Evolutionary conservation across 2,888 invertebrate genomes (phyloP).

Genomic region (Tetropium fuscum): DNA sequence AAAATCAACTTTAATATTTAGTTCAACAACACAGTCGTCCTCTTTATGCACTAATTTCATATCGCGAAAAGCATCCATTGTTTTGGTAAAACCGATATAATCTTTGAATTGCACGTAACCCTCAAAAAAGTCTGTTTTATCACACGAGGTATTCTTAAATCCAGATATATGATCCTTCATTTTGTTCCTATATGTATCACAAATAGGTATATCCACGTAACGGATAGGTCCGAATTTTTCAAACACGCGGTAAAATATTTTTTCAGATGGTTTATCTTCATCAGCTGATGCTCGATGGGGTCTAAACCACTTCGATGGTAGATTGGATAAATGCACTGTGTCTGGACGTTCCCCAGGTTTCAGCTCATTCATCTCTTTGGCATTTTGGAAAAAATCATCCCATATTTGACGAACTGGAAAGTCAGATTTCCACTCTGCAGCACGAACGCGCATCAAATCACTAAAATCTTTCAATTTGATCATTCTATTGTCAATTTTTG

Average conservation of each 20-base stretch:
- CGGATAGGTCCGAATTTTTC: constrained; percentile 91
- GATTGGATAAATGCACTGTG: constrained; percentile 86
- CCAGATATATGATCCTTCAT: constrained; percentile 85
- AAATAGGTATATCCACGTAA: constrained; percentile 89
- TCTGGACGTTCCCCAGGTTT: constrained; percentile 97
- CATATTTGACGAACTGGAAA: constrained; percentile 93
- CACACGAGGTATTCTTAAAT: constrained; percentile 83
- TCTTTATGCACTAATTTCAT: constrained; percentile 87
- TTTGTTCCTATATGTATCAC: constrained; percentile 86
- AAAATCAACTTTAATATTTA: constrained; percentile 84
- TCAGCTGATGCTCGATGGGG: constrained; percentile 72
- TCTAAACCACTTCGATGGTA: constrained; percentile 93
- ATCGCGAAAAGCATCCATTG: constrained; percentile 82
- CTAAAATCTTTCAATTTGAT: constrained; percentile 89
- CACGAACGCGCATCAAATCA: constrained; percentile 85
- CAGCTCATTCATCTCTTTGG: constrained; percentile 96
- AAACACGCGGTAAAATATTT: constrained; percentile 81
- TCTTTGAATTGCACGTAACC: constrained; percentile 95
- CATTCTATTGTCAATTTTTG: constrained; percentile 82
- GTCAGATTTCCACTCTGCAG: constrained; percentile 84
- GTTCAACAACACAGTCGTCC: constrained; percentile 73
- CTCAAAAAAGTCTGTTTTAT: constrained; percentile 88
- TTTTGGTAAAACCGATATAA: constrained; percentile 77
- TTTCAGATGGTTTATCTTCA: constrained; percentile 78
- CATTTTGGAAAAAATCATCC: constrained; percentile 96